These are phyloP conservation scores for Marronus borbonicus DNA, from an alignment of 2,888 invertebrate species.

Conservation along the genomic window DNA sequence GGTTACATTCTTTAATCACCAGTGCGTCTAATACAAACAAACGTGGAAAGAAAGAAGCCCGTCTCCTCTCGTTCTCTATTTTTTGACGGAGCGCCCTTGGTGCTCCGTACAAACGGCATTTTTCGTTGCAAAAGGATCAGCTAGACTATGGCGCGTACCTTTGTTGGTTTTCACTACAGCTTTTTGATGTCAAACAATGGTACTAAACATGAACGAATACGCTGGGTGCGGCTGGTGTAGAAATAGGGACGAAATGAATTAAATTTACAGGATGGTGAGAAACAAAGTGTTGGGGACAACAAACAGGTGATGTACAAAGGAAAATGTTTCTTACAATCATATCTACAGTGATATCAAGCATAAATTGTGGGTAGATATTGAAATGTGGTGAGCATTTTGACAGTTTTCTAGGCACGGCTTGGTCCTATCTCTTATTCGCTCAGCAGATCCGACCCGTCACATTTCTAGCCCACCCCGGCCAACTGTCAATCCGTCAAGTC, in stretches of 20 bases:
- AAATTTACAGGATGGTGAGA: neutral
- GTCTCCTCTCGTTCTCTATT: neutral
- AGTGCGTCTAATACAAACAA: neutral
- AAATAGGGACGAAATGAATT: neutral
- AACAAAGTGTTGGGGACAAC: neutral
- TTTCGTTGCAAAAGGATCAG: neutral
- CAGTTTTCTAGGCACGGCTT: too few species aligned
- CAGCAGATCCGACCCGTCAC: too few species aligned
- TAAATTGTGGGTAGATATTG: too few species aligned
- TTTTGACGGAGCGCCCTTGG: neutral
- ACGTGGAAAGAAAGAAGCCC: neutral
- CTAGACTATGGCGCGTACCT: neutral
- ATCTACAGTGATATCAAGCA: too few species aligned
- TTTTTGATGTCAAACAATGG: slow-evolving; percentile 4
- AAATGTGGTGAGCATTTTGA: too few species aligned
- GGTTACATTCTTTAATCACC: slow-evolving; percentile 19
- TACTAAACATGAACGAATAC: neutral
- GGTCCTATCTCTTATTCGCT: too few species aligned
- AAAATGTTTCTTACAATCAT: too few species aligned
- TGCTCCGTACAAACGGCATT: neutral
- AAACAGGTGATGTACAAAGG: too few species aligned
- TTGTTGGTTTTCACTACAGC: neutral
- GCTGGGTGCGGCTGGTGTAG: neutral
- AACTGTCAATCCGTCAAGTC: too few species aligned
- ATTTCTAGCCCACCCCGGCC: too few species aligned